A percentile compares a stretch with the other conserved stretches of the same genome.
phyloP scores from a whole-genome alignment of 2,797 vertebrate genomes.

The Novumbra hubbsi region DNA sequence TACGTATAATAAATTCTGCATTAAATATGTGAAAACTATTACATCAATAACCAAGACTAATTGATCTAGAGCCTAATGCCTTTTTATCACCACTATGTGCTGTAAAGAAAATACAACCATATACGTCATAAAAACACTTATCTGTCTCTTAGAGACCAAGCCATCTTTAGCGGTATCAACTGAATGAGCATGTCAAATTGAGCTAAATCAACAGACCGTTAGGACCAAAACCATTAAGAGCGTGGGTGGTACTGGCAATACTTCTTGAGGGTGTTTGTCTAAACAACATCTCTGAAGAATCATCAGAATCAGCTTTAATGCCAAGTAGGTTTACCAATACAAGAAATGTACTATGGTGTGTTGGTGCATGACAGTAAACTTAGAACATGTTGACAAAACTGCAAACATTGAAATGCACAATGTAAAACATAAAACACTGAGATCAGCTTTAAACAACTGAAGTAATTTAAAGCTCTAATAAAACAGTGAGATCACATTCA shows the following conservation, averaged over 20 bases:
- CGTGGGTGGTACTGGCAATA: slow-evolving; percentile 50
- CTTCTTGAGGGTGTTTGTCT: slow-evolving; percentile 48
- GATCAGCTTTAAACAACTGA: too few relatives aligned
- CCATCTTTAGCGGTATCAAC: slow-evolving; percentile 19
- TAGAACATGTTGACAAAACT: too few relatives aligned
- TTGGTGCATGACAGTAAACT: too few relatives aligned
- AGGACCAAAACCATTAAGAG: slow-evolving; percentile 45
- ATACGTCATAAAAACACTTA: background rate
- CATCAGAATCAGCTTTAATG: too few relatives aligned
- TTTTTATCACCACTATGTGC: background rate
- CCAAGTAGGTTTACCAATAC: too few relatives aligned
- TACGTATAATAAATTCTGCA: too few relatives aligned
- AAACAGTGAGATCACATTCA: slow-evolving; percentile 53
- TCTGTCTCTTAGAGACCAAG: background rate
- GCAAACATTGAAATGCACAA: too few relatives aligned
- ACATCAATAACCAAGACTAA: slow-evolving; percentile 27
- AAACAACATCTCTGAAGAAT: slow-evolving; percentile 49
- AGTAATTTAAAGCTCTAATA: slow-evolving; percentile 56
- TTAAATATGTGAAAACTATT: background rate
- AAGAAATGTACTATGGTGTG: too few relatives aligned
- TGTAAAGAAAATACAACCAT: background rate
- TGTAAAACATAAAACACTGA: too few relatives aligned
- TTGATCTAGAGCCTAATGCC: background rate
- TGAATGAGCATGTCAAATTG: slow-evolving; percentile 19
- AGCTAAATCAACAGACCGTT: slow-evolving; percentile 26